phyloP scores from a whole-genome alignment of 2,888 invertebrate species.

The Ditula angustiorana region DNA sequence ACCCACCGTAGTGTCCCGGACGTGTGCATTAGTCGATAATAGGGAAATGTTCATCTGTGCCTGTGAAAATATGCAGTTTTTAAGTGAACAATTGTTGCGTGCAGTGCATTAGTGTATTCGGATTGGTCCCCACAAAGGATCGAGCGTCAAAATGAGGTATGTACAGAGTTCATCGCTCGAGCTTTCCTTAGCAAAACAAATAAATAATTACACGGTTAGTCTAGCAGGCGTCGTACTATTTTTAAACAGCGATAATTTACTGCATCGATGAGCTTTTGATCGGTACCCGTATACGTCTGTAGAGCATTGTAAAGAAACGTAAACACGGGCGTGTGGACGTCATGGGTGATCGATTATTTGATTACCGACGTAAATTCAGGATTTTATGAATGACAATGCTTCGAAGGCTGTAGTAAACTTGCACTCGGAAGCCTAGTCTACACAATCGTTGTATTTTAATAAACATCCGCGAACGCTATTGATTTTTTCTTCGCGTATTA shows the following conservation, averaged over 20 bases:
- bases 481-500: constrained; percentile 56
- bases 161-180: constrained; percentile 75
- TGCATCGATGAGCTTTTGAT: constrained; percentile 60
- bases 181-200: constrained; percentile 81
- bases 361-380: constrained; percentile 67
- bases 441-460: constrained; percentile 35
- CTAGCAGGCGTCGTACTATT: constrained; percentile 72
- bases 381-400: constrained; percentile 77
- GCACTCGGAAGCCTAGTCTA: constrained; percentile 44
- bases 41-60: constrained; percentile 71
- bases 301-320: constrained; percentile 61
- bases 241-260: constrained; percentile 67
- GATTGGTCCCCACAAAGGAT: constrained; percentile 82
- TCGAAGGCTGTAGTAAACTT: constrained; percentile 55
- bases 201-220: constrained; percentile 73
- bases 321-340: constrained; percentile 71
- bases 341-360: constrained; percentile 75
- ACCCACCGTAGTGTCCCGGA: constrained; percentile 67
- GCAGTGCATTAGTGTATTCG: constrained; percentile 80
- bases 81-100: constrained; percentile 83
- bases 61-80: constrained; percentile 79
- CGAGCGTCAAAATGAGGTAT: constrained; percentile 81
- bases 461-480: constrained; percentile 48
- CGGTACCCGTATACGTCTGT: constrained; percentile 55
- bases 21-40: constrained; percentile 70